phyloP scores from a whole-genome alignment of 2,113 vertebrate species.

The Alligator mississippiensis region DNA sequence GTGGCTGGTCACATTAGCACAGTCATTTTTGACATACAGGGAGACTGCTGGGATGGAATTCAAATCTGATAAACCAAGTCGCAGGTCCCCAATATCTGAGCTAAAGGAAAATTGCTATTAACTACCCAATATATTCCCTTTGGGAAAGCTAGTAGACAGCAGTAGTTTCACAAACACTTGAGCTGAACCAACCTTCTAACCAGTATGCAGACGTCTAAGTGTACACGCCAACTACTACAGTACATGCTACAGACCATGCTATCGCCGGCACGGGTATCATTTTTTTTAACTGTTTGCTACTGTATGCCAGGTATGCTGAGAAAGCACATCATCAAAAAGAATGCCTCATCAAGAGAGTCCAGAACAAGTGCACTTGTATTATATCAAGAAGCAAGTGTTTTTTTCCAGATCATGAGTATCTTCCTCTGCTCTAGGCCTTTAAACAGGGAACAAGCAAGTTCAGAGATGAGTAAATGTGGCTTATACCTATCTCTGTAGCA shows the following conservation, averaged over 20 bases:
- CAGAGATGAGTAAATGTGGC: neutral
- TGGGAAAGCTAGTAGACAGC: neutral
- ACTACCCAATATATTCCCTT: neutral
- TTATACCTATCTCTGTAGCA: neutral
- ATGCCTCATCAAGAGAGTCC: neutral
- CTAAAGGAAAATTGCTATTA: neutral
- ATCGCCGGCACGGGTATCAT: neutral
- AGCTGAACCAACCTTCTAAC: neutral
- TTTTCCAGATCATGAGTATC: accelerated
- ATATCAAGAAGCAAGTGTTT: neutral
- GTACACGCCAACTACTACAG: neutral
- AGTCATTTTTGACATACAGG: accelerated
- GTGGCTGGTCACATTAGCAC: neutral
- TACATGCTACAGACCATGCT: neutral
- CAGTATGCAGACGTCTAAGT: neutral
- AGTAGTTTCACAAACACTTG: neutral
- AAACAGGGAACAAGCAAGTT: neutral
- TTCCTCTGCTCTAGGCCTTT: neutral
- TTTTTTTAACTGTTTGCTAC: neutral
- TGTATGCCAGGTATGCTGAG: neutral
- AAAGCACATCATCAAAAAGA: neutral
- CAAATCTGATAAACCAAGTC: accelerated
- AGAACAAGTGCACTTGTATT: neutral
- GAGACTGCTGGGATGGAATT: neutral
- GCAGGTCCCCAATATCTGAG: neutral